Percentiles rank a stretch among this genome's conserved stretches.
phyloP scores from a whole-genome alignment of 64 coral and sea anemone species.

The Catalaphyllia jardinei region DNA sequence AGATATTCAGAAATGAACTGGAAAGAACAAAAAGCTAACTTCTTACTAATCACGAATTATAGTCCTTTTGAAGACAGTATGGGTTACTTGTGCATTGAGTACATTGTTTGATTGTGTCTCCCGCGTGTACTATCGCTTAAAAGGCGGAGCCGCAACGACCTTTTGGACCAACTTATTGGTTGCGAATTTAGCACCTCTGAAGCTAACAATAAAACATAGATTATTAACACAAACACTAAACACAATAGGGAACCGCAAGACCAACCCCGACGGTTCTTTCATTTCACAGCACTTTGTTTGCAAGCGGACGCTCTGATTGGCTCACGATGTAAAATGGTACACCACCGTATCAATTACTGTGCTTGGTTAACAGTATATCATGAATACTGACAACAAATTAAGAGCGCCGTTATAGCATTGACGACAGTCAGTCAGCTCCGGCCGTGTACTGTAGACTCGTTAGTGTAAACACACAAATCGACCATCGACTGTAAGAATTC shows the following conservation, averaged over 20 bases:
- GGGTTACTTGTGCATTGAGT: constrained; percentile 15
- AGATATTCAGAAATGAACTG: constrained; percentile 16
- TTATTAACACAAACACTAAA: constrained; percentile 41
- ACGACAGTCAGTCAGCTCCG: background rate
- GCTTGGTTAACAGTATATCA: constrained; percentile 24
- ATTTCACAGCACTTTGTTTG: constrained; percentile 34
- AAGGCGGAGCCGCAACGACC: constrained; percentile 20
- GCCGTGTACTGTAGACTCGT: background rate
- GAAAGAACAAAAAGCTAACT: constrained; percentile 44
- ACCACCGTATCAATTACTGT: constrained; percentile 38
- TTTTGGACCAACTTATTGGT: constrained; percentile 21
- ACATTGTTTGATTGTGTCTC: constrained; percentile 38
- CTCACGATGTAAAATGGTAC: constrained; percentile 28
- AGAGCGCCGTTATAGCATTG: background rate
- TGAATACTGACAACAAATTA: constrained; percentile 32
- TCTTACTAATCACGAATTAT: constrained; percentile 39
- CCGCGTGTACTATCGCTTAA: constrained; percentile 33
- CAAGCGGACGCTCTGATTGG: constrained; percentile 12
- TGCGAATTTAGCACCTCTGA: constrained; percentile 48
- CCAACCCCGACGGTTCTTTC: constrained; percentile 16
- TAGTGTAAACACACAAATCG: too few species aligned
- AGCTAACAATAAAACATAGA: constrained; percentile 31
- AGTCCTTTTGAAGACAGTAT: constrained; percentile 43
- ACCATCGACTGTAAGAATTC: background rate
- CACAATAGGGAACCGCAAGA: background rate